Base-by-base conservation (phyloP, 2,888 invertebrate species). In the Patella pellucida region DNA sequence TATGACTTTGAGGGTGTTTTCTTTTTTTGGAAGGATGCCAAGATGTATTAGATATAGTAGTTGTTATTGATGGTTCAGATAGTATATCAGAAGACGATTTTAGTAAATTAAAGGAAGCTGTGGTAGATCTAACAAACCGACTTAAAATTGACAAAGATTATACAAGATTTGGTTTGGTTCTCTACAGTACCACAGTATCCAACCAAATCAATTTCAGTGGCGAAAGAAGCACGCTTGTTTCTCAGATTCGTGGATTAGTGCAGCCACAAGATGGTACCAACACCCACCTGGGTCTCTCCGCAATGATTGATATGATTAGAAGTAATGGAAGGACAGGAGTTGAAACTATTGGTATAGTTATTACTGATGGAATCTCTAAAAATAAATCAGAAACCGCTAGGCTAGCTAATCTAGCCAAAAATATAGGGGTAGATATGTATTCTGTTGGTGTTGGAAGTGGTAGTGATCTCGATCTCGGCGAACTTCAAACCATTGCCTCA, bases 381-480 rank as follows among this genome's bases (percentile, higher is more conserved):
- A 11, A 62, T 19, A 62, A 62, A 16, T 0, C 14, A 19, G 62
- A 19, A 23, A 62, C 62, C 11, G 0, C 11, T 1, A 62, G 19
- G 12, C 19, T 23, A 12, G 62, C 62, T 62, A 11, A 23, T 14
- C 19, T 23, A 15, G 19, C 62, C 19, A 14, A 23, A 11, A 11
- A 4, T 2, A 19, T 14, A 62, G 62, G 23, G 23, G 23, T 62
- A 19, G 23, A 62, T 14, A 62, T 62, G 62, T 62, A 23, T 62
- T 62, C 62, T 4, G 88, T 91, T 3, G 91, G 91, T 5, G 23
- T 62, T 19, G 62, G 62, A 62, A 62, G 3, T 23, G 23, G 62
- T 3, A 19, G 9, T 9, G 12, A n/a, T n/a, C n/a, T n/a, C n/a
- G n/a, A 62, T 11, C 19, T 62, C 62, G 23, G 23, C 23, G 23